A percentile compares a stretch with the other conserved stretches of the same genome.
phyloP scores from a whole-genome alignment of 1,140 invertebrate genomes.

The Lepidostoma basale region DNA sequence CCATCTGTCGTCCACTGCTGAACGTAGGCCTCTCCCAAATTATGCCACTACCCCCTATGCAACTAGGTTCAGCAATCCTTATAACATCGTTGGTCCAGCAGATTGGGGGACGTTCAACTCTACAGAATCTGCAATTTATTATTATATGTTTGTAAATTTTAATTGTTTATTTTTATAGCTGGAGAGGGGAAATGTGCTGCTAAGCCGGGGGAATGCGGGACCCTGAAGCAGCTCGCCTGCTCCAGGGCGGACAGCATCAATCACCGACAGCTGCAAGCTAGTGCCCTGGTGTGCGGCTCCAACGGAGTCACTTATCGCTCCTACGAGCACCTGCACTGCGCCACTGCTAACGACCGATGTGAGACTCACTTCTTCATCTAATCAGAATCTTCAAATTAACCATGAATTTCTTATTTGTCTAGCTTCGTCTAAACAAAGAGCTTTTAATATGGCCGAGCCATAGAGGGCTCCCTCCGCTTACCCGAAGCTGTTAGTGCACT shows the following conservation, averaged over 20 bases:
- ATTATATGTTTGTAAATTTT: background rate
- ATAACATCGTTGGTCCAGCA: no score
- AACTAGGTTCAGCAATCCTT: no score
- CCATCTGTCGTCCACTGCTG: no score
- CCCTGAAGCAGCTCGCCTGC: conserved; percentile 46
- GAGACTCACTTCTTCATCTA: no score
- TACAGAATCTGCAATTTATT: no score
- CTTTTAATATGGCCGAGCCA: no score
- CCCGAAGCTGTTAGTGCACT: no score
- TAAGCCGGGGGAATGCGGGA: conserved; percentile 47
- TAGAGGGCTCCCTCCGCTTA: no score
- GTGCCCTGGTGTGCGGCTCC: conserved; percentile 48
- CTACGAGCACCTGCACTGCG: conserved; percentile 49
- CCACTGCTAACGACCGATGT: conserved; percentile 49
- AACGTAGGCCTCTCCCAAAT: no score
- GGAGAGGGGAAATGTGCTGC: conserved; percentile 40
- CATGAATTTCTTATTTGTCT: background rate
- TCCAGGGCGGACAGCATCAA: conserved; percentile 42
- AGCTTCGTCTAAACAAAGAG: background rate
- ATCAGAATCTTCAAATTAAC: background rate
- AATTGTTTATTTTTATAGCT: conserved; percentile 39
- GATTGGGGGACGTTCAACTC: no score
- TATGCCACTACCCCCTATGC: no score
- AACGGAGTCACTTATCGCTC: conserved; percentile 50
- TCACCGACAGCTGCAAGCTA: conserved; percentile 25